Evolutionary conservation across 2,888 invertebrate genomes (phyloP), one percentile per base, ranked within the genome.

Genomic region (Pilophorus perplexus): DNA sequence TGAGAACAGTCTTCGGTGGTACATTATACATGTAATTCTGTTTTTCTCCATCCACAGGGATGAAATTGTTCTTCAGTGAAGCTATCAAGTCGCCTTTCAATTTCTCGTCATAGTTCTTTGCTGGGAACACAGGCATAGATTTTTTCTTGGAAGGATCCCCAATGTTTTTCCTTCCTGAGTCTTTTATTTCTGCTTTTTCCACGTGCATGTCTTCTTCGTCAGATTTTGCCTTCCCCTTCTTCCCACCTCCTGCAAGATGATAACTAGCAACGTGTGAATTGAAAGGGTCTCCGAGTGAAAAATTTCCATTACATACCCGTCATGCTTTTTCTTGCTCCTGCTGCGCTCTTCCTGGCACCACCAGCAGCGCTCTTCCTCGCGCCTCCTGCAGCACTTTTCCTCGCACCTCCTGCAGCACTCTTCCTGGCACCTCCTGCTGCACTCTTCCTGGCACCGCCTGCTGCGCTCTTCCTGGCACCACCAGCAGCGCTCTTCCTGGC

Each of bases 361-460:
- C n/a, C n/a, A n/a, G n/a, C n/a, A n/a, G n/a, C n/a, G n/a, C 62
- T 62, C 48, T 62, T 62, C 33, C 62, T 46, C 5, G 44, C 42
- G 2, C 16, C 16, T 16, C 59, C 42, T n/a, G 44, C 2, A 4
- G 18, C 46, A 12, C 27, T 60, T 44, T 28, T 46, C 6, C 60
- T 22, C 1, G 33, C 2, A 27, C n/a, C n/a, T n/a, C n/a, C n/a
- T n/a, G n/a, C n/a, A 8, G 6, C 22, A 18, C 16, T 48, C 22
- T 22, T 16, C 22, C 22, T 48, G 5, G 48, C 4, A 6, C n/a
- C n/a, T n/a, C n/a, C n/a, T n/a, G n/a, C n/a, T n/a, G 18, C 46
- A 28, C 48, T 62, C 20, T 48, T 46, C 18, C 62, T 62, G 14
- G 44, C 23, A 3, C 22, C n/a, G n/a, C n/a, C n/a, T n/a, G n/a